A percentile compares a stretch with the other conserved stretches of the same genome.
Conservation (phyloP, 2,888 invertebrate species). For the Cepaea hortensis region DNA sequence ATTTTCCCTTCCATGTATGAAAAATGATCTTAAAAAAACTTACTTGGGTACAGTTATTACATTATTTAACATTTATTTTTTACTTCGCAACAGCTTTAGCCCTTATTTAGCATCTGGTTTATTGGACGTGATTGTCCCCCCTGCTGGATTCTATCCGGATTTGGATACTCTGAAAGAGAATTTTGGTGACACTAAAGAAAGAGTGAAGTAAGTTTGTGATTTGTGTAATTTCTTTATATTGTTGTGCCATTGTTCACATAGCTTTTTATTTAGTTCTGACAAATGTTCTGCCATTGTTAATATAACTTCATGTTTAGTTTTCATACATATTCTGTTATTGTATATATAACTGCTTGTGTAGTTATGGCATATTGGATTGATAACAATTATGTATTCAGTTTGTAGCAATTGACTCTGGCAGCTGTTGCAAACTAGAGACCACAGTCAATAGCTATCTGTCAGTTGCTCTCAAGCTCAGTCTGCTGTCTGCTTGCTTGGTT, state of each 20-base stretch:
- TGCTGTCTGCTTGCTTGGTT: too few relatives aligned
- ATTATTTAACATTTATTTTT: neutral
- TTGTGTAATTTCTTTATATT: neutral
- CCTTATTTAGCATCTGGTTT: constrained; percentile 86
- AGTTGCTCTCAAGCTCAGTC: too few relatives aligned
- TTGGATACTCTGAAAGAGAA: constrained; percentile 86
- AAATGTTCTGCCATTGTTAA: neutral
- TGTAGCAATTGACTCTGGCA: too few relatives aligned
- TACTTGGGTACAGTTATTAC: too few relatives aligned
- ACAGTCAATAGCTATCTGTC: too few relatives aligned
- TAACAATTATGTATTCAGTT: too few relatives aligned
- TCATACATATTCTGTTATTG: neutral
- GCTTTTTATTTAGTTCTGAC: too few relatives aligned
- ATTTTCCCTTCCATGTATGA: too few relatives aligned
- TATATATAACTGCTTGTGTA: neutral
- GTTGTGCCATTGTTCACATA: neutral
- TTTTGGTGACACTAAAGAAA: constrained; percentile 89
- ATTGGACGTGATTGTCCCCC: constrained; percentile 92
- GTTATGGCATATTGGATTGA: neutral
- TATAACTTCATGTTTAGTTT: too few relatives aligned
- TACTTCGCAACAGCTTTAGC: constrained; percentile 81
- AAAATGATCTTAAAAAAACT: too few relatives aligned
- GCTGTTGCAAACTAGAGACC: too few relatives aligned
- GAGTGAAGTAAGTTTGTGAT: constrained; percentile 77
- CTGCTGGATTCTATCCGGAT: constrained; percentile 90